phyloP scores from a whole-genome alignment of 2,113 vertebrate genomes.

The Equus quagga region DNA sequence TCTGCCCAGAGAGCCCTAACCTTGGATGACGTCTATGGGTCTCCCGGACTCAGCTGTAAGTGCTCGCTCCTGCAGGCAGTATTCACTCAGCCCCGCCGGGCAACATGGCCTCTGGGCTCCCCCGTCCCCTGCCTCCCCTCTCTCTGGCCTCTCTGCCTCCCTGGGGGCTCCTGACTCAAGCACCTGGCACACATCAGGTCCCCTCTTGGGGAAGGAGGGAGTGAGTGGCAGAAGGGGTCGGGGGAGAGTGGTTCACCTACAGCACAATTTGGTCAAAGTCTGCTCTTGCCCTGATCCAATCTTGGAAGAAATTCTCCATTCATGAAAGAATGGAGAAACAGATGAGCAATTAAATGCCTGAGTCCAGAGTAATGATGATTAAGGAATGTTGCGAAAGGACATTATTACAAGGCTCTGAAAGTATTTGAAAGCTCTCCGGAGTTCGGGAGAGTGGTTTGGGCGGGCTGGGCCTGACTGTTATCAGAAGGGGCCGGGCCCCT shows the following conservation, averaged over 20 bases:
- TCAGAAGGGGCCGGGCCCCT: slow-evolving; percentile 62
- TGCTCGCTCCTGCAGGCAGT: not conserved
- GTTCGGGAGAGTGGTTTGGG: not conserved
- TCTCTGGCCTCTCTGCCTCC: not conserved
- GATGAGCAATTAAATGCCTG: slow-evolving; percentile 68
- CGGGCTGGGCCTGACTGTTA: slow-evolving; percentile 16
- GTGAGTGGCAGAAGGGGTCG: not conserved
- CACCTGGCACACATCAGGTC: not conserved
- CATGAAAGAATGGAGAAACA: slow-evolving; percentile 63
- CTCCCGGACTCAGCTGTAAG: not conserved
- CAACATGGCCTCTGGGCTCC: not conserved
- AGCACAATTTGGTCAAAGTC: not conserved
- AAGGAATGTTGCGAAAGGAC: slow-evolving; percentile 63
- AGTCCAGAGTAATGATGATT: slow-evolving; percentile 61
- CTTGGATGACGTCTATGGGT: not conserved
- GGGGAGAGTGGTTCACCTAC: not conserved
- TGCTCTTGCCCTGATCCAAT: not conserved
- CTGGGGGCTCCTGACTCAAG: not conserved
- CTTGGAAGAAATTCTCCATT: slow-evolving; percentile 52
- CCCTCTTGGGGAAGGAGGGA: not conserved
- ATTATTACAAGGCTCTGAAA: not conserved
- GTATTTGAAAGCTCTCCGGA: not conserved
- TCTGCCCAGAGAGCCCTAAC: not conserved
- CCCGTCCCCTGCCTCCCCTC: too few relatives aligned
- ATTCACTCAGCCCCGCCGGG: not conserved